Percentiles rank a stretch among this genome's conserved stretches.
Conservation (phyloP, 2,888 invertebrate species). For the Chymomyza fuscimana region DNA sequence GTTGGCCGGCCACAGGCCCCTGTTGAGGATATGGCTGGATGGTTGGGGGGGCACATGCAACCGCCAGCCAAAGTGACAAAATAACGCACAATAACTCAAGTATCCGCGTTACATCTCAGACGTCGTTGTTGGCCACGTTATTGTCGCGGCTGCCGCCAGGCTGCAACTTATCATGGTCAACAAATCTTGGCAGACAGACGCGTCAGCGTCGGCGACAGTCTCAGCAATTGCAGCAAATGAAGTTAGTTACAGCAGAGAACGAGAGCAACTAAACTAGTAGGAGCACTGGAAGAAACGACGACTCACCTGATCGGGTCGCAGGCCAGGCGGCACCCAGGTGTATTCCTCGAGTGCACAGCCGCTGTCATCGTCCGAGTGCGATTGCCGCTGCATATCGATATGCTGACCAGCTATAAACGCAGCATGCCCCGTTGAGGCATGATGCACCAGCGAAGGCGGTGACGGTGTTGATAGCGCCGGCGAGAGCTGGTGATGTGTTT, state of each 20-base stretch:
- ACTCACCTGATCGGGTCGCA: slow-evolving; percentile 96
- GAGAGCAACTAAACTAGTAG: slow-evolving; percentile 13
- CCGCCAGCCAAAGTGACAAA: slow-evolving; percentile 47
- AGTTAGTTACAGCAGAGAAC: slow-evolving; percentile 17
- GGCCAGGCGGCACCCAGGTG: slow-evolving; percentile 98
- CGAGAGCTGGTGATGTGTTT: slow-evolving; percentile 70
- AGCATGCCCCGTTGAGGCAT: slow-evolving; percentile 73
- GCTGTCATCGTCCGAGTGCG: slow-evolving; percentile 98
- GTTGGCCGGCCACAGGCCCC: neutral
- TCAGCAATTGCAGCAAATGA: slow-evolving; percentile 29
- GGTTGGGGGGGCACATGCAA: neutral
- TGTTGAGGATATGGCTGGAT: neutral
- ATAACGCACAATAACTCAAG: slow-evolving; percentile 70
- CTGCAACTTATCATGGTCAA: slow-evolving; percentile 47
- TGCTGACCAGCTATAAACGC: slow-evolving; percentile 78
- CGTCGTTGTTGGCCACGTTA: slow-evolving; percentile 4
- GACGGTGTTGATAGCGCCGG: slow-evolving; percentile 79
- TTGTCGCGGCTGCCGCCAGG: slow-evolving; percentile 5
- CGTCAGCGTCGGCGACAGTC: slow-evolving; percentile 6
- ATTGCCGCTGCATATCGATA: slow-evolving; percentile 89
- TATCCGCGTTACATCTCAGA: slow-evolving; percentile 9
- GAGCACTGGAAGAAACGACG: slow-evolving; percentile 6
- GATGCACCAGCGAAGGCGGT: slow-evolving; percentile 77
- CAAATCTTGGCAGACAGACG: slow-evolving; percentile 41
- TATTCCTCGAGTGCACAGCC: slow-evolving; percentile 99